phyloP scores from a whole-genome alignment of 2,888 invertebrate genomes.

The Mayetiola destructor region DNA sequence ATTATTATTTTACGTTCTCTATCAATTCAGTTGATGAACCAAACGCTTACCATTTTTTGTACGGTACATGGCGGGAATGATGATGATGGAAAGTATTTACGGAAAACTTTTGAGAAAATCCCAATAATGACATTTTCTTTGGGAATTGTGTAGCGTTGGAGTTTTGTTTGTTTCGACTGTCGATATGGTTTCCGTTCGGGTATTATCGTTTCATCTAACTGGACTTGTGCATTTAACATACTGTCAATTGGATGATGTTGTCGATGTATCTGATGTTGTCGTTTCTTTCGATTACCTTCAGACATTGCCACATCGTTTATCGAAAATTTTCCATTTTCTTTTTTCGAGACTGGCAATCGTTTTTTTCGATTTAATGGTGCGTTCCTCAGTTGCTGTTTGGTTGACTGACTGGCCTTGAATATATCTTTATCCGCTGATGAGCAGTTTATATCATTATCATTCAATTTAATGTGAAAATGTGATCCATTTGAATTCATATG shows the following conservation, averaged over 20 bases:
- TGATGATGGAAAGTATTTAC: background rate
- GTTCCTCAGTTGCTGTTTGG: background rate
- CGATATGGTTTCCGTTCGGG: background rate
- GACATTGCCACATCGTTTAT: background rate
- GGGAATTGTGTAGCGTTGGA: background rate
- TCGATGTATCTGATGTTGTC: background rate
- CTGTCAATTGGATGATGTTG: constrained; percentile 5
- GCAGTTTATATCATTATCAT: no score
- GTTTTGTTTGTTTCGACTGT: background rate
- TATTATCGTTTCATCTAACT: background rate
- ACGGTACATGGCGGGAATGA: background rate
- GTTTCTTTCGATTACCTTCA: background rate
- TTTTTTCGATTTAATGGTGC: background rate
- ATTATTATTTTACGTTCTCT: background rate
- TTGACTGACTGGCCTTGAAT: background rate
- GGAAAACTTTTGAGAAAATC: constrained; percentile 9
- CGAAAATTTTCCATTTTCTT: background rate
- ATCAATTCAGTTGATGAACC: background rate
- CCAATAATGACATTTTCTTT: constrained; percentile 7
- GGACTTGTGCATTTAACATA: constrained; percentile 10
- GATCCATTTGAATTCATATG: no score
- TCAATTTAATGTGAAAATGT: no score
- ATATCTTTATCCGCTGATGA: no score
- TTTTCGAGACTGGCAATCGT: background rate
- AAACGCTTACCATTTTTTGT: background rate